phyloP scores from a whole-genome alignment of 2,797 vertebrate genomes.

The Sebastes itinus region DNA sequence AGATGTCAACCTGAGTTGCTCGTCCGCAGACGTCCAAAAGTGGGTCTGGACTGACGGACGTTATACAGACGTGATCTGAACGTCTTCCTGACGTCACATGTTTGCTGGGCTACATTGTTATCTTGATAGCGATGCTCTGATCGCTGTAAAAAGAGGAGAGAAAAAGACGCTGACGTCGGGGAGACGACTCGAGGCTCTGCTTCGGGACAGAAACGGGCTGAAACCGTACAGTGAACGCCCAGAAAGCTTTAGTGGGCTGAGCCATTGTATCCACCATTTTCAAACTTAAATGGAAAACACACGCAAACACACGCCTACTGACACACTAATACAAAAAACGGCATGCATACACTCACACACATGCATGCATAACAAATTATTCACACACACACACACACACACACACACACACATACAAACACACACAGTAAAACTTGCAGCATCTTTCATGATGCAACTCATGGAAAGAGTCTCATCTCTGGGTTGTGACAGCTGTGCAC shows the following conservation, averaged over 20 bases:
- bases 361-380: not conserved
- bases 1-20: too few species aligned
- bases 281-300: not conserved
- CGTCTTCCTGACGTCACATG: too few species aligned
- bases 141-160: too few species aligned
- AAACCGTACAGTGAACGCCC: too few species aligned
- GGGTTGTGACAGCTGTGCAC: not conserved
- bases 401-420: not conserved
- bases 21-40: too few species aligned
- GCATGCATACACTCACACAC: not conserved
- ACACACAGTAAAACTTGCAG: constrained; percentile 27
- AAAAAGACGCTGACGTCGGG: too few species aligned
- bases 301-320: not conserved
- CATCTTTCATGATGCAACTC: constrained; percentile 59
- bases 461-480: constrained; percentile 48
- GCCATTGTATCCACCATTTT: constrained; percentile 11
- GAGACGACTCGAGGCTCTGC: too few species aligned
- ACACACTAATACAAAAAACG: not conserved
- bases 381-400: not conserved
- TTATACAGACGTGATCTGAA: too few species aligned
- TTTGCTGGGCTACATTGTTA: too few species aligned
- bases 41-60: too few species aligned
- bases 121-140: too few species aligned
- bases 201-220: too few species aligned
- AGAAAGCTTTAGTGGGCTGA: not conserved